A percentile compares a stretch with the other conserved stretches of the same genome.
These are phyloP conservation scores for Stichodactyla mertensii DNA, from an alignment of 64 coral and sea anemone species.

Conservation along the genomic window DNA sequence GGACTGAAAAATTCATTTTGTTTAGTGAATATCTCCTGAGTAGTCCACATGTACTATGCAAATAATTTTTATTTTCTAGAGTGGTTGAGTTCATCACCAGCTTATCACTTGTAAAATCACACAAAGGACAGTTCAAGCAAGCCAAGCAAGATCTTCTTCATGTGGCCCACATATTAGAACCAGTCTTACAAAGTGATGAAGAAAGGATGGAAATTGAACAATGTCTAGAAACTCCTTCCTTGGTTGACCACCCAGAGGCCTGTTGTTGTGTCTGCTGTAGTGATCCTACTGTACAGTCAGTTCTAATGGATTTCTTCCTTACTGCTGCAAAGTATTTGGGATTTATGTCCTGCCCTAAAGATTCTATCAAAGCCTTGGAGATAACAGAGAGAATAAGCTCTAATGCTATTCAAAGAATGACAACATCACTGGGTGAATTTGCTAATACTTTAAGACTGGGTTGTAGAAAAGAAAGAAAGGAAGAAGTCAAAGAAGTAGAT, in stretches of 20 bases:
- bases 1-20: no score
- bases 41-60: no score
- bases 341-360: conserved; percentile 17
- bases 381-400: conserved; percentile 30
- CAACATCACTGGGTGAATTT: conserved; percentile 41
- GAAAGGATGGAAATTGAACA: background rate
- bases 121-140: conserved; percentile 45
- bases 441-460: conserved; percentile 25
- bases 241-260: conserved; percentile 42
- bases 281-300: conserved; percentile 57
- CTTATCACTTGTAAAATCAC: conserved; percentile 48
- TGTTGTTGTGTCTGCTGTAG: conserved; percentile 56
- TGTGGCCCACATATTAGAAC: conserved; percentile 39
- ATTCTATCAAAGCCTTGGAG: conserved; percentile 25
- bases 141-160: conserved; percentile 44
- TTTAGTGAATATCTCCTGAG: no score
- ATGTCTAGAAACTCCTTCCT: conserved; percentile 28
- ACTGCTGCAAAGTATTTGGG: conserved; percentile 45
- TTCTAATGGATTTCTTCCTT: conserved; percentile 36
- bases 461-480: background rate
- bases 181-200: conserved; percentile 19
- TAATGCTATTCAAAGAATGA: conserved; percentile 28
- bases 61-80: conserved; percentile 14
- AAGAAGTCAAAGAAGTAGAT: background rate
- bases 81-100: conserved; percentile 50